Conservation (phyloP, 2,797 vertebrate species). For the Eidolon dupreanum region DNA sequence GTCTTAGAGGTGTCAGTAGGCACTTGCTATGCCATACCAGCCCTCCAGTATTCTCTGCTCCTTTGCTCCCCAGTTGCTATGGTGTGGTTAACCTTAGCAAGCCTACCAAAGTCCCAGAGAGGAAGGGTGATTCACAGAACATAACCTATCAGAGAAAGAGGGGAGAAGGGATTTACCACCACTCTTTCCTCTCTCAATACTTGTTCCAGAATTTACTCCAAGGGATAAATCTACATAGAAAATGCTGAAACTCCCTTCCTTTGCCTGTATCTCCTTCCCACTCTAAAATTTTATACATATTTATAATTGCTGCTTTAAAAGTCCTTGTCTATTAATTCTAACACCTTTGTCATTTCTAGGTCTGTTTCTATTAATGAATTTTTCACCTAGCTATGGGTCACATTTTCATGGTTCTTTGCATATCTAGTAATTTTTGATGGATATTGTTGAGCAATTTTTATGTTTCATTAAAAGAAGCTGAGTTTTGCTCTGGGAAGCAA, state of each 20-base stretch:
- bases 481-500: conserved; percentile 4
- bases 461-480: conserved; percentile 28
- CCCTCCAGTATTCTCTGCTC: background rate
- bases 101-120: background rate
- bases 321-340: background rate
- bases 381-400: conserved; percentile 8
- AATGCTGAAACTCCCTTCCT: background rate
- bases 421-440: background rate
- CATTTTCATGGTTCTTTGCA: background rate
- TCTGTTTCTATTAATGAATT: background rate
- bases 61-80: background rate
- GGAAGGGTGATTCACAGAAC: background rate
- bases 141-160: background rate
- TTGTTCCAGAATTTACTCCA: background rate
- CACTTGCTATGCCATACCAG: background rate
- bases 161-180: background rate
- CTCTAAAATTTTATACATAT: background rate
- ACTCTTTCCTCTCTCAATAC: background rate
- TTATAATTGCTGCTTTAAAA: background rate
- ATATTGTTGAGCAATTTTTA: background rate
- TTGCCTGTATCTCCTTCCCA: background rate
- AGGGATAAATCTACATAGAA: background rate
- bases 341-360: background rate
- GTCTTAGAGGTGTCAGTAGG: background rate
- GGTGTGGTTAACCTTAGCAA: background rate